These are phyloP conservation scores for Pangasius krempfi DNA, from an alignment of 2,797 vertebrate species.

Conservation along the genomic window DNA sequence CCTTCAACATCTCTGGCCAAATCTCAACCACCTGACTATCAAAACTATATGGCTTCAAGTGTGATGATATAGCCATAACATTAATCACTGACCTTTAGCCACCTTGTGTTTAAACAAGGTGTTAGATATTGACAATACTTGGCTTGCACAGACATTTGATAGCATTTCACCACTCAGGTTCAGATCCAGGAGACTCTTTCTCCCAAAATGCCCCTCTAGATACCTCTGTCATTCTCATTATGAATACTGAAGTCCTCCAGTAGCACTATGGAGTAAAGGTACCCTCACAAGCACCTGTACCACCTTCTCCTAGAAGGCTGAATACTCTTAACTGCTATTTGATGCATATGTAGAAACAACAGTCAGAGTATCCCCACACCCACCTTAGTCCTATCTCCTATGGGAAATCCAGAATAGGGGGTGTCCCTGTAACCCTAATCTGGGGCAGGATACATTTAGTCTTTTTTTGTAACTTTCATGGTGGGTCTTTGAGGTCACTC, in stretches of 20 bases:
- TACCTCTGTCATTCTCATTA: background rate
- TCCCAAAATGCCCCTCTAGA: background rate
- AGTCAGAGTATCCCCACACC: background rate
- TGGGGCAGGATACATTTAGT: background rate
- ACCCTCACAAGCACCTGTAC: background rate
- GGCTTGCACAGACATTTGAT: background rate
- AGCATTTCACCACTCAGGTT: background rate
- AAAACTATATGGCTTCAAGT: background rate
- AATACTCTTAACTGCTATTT: background rate
- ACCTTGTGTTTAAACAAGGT: background rate
- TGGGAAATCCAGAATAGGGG: background rate
- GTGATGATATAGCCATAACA: background rate
- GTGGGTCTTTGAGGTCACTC: background rate
- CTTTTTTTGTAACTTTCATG: background rate
- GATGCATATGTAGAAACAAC: background rate
- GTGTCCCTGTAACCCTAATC: background rate
- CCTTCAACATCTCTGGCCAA: background rate
- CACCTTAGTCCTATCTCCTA: background rate
- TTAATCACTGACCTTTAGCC: background rate
- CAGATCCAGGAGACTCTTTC: background rate
- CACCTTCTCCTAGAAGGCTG: background rate
- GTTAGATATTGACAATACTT: background rate
- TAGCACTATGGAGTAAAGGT: background rate
- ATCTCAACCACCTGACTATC: background rate
- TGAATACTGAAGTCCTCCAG: background rate